Evolutionary conservation across 2,113 vertebrate genomes (phyloP), one percentile per base, ranked within the genome.

Genomic region (Lamprotornis superbus): DNA sequence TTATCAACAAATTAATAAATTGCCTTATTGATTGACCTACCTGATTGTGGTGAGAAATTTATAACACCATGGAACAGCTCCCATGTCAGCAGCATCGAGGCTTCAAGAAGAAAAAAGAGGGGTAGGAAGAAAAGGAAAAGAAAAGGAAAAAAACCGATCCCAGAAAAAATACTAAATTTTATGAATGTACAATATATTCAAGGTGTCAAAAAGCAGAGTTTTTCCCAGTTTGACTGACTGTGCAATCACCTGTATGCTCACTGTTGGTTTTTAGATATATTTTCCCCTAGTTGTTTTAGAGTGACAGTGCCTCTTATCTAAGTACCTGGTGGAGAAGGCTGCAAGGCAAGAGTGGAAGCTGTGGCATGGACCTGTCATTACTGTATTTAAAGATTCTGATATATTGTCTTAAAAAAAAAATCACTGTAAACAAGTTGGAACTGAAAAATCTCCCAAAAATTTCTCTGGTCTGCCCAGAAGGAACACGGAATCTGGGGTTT

Each of bases 201-300:
- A 10, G 18, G 22, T 64, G 28, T 77, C 40, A 30, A 65, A 80
- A 52, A 37, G 49, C 31, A 80, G 33, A 85, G 81, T 46, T 95
- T 94, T 95, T 94, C 18, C 18, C 83, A 28, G 17, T 28, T 94
- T 85, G 88, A 64, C 93, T 93, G 81, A 68, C 78, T 82, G 83
- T 52, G 28, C 81, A 88, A 40, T 90, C 74, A 70, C 21, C 77
- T 70, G 12, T 1, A 2, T 83, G 30, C 64, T 96, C 87, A 85
- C 39, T 60, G 90, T 80, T 91, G 2, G 5, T 59, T 75, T 93
- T 89, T 18, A 59, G 47, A 3, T 50, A 0, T 12, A 7, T 67
- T 27, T 2, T 1, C 6, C 11, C 9, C 2, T 0, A 5, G 25
- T 6, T 68, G 53, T 50, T 93, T 87, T 28, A 67, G 31, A 20